Conservation (phyloP, 2,113 vertebrate genomes). For the Chlorodrepanis virens region DNA sequence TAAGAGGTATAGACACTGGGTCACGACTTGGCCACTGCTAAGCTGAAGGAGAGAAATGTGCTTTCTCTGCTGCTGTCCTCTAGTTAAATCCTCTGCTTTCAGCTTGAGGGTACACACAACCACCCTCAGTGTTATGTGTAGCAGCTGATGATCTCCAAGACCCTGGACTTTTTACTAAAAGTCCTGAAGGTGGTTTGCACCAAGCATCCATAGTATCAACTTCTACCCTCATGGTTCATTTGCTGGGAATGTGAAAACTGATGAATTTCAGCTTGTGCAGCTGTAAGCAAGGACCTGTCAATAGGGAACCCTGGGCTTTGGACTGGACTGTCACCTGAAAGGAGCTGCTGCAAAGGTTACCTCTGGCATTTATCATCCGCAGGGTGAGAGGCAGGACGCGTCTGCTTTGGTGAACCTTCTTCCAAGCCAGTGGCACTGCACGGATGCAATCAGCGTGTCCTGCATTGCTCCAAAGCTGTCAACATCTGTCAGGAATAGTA, state of each 20-base stretch:
- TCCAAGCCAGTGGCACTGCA: background rate
- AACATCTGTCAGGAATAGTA: background rate
- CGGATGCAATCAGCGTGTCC: background rate
- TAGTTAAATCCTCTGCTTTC: background rate
- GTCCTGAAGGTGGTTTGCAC: background rate
- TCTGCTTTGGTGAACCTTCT: background rate
- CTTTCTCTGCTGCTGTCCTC: background rate
- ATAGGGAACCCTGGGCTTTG: background rate
- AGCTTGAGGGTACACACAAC: background rate
- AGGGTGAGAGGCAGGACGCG: background rate
- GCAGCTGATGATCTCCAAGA: background rate
- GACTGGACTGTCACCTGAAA: background rate
- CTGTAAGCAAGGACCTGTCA: background rate
- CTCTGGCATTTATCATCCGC: background rate
- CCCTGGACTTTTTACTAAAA: background rate
- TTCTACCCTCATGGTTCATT: background rate
- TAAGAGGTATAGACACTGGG: background rate
- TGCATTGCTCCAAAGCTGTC: background rate
- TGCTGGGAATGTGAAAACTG: background rate
- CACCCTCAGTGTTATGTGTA: background rate
- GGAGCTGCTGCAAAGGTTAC: background rate
- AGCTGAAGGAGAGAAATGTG: background rate
- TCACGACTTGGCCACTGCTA: background rate
- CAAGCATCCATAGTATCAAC: background rate
- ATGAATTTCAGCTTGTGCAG: background rate